These are phyloP conservation scores for Cephus rjabovi DNA, from an alignment of 2,888 invertebrate genomes.

Conservation along the genomic window DNA sequence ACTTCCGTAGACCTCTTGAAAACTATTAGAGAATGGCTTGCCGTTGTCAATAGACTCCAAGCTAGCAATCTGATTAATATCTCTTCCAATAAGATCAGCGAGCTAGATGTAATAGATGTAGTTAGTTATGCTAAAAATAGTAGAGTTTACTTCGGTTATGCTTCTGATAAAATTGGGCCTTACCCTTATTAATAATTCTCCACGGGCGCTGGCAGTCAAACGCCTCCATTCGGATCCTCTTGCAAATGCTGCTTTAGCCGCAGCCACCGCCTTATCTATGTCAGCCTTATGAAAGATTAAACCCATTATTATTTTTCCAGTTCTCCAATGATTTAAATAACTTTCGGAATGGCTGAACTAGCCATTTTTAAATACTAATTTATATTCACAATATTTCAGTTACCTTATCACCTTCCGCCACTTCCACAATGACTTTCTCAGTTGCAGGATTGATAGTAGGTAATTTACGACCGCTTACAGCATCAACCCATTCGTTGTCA, in stretches of 20 bases:
- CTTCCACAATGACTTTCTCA: constrained; percentile 68
- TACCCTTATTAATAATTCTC: constrained; percentile 49
- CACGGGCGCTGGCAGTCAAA: constrained; percentile 71
- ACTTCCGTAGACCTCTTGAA: constrained; percentile 53
- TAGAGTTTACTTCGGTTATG: background rate
- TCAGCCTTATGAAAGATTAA: constrained; percentile 58
- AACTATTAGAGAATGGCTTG: constrained; percentile 68
- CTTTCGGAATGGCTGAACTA: background rate
- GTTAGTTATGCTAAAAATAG: background rate
- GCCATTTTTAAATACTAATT: background rate
- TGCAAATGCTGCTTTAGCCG: constrained; percentile 69
- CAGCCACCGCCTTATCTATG: constrained; percentile 68
- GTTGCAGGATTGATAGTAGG: constrained; percentile 71
- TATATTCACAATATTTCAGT: background rate
- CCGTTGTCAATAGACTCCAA: constrained; percentile 76
- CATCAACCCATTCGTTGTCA: constrained; percentile 64
- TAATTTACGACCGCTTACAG: constrained; percentile 72
- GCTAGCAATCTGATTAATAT: constrained; percentile 67
- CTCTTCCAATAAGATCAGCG: constrained; percentile 70
- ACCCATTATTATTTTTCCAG: background rate
- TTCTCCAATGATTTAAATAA: background rate
- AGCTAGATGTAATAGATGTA: constrained; percentile 43
- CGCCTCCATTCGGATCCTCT: constrained; percentile 69
- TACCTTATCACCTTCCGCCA: constrained; percentile 70
- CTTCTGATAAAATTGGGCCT: background rate